Evolutionary conservation across 2,888 invertebrate species (phyloP).

Genomic region (Andrena dorsata): DNA sequence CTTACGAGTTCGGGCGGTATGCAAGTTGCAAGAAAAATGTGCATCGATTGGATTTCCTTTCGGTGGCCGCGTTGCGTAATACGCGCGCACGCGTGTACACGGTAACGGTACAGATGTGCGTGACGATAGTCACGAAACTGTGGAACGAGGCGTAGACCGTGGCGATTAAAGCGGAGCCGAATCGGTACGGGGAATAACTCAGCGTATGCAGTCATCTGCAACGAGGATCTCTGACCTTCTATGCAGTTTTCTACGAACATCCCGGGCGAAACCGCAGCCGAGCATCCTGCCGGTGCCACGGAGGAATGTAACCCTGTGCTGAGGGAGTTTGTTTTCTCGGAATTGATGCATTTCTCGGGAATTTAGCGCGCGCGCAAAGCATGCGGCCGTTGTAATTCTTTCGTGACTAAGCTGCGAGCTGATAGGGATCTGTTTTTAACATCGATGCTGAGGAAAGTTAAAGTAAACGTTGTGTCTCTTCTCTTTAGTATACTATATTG

Average conservation of each 20-base stretch:
- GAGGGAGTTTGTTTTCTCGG: constrained; percentile 51
- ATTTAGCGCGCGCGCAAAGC: background rate
- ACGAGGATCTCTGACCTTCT: constrained; percentile 4
- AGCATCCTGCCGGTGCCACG: constrained; percentile 3
- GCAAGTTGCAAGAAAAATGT: background rate
- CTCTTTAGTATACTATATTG: background rate
- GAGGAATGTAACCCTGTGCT: constrained; percentile 43
- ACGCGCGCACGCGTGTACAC: background rate
- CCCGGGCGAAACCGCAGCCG: constrained; percentile 35
- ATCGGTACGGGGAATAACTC: constrained; percentile 15
- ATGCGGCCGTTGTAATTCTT: background rate
- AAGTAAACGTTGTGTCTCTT: background rate
- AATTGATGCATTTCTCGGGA: constrained; percentile 35
- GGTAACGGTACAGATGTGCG: constrained; percentile 53
- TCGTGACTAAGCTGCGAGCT: constrained; percentile 6
- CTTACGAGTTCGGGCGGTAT: background rate
- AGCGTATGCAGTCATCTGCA: constrained; percentile 5
- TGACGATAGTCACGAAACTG: constrained; percentile 40
- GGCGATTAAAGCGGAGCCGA: constrained; percentile 10
- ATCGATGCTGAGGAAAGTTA: too few relatives aligned
- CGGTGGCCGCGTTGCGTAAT: constrained; percentile 11
- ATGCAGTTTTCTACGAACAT: constrained; percentile 15
- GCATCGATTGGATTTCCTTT: background rate
- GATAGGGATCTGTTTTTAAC: too few relatives aligned
- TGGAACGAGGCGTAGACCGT: constrained; percentile 5